A percentile compares a stretch with the other conserved stretches of the same genome.
These are phyloP conservation scores for Hyperoplus lanceolatus DNA, from an alignment of 2,797 vertebrate species.

Conservation along the genomic window DNA sequence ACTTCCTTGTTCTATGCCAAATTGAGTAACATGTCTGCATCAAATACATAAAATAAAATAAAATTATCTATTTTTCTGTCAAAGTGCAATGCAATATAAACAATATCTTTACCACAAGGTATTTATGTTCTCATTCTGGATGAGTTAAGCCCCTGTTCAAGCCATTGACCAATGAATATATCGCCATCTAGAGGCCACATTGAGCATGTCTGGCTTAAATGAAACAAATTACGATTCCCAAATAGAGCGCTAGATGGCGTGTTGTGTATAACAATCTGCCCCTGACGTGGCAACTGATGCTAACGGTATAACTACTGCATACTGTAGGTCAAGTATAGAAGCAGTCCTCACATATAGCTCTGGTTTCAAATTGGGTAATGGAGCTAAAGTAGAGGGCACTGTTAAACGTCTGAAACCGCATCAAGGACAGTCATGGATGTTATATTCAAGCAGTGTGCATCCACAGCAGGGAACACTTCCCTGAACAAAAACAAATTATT, in stretches of 20 bases:
- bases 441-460: neutral
- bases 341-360: conserved; percentile 13
- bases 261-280: conserved; percentile 4
- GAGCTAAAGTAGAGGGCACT: conserved; percentile 29
- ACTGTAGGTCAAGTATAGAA: neutral
- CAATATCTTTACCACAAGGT: neutral
- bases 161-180: neutral
- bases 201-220: neutral
- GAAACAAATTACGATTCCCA: conserved; percentile 7
- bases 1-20: neutral
- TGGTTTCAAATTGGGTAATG: conserved; percentile 17
- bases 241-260: conserved; percentile 64
- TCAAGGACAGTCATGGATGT: neutral
- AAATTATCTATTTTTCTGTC: too few relatives aligned
- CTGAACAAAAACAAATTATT: neutral
- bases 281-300: conserved; percentile 65
- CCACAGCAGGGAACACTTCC: too few relatives aligned
- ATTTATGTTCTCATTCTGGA: neutral
- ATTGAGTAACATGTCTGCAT: neutral
- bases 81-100: too few relatives aligned
- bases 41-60: neutral
- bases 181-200: conserved; percentile 36
- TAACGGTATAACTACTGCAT: conserved; percentile 11
- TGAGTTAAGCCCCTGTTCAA: neutral
- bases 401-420: conserved; percentile 8